Conservation (phyloP, 1,140 invertebrate species). For the Drosophila sulfurigaster region DNA sequence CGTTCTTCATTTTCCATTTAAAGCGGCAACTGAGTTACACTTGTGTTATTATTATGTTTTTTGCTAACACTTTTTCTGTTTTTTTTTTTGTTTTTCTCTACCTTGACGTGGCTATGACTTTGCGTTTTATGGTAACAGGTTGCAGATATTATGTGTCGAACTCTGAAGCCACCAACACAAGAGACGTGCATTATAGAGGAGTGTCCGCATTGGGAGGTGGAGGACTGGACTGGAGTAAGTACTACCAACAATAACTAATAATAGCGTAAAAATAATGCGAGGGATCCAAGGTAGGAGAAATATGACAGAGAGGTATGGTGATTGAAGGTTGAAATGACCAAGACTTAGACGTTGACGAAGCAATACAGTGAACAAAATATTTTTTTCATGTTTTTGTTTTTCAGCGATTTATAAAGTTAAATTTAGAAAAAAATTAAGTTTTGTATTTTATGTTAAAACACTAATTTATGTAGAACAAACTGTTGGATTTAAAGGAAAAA, state of each 20-base stretch:
- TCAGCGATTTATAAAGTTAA: too few relatives aligned
- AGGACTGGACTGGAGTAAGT: constrained; percentile 94
- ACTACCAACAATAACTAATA: constrained; percentile 53
- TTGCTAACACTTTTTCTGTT: constrained; percentile 28
- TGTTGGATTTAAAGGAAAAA: too few relatives aligned
- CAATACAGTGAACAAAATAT: too few relatives aligned
- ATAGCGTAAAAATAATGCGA: constrained; percentile 19
- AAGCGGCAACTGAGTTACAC: constrained; percentile 35
- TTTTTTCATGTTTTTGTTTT: too few relatives aligned
- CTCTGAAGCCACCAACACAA: constrained; percentile 90
- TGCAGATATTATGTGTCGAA: constrained; percentile 90
- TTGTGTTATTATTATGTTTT: constrained; percentile 72
- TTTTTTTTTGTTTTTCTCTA: not conserved
- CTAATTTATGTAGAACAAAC: too few relatives aligned
- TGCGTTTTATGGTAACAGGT: constrained; percentile 85
- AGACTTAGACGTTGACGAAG: too few relatives aligned
- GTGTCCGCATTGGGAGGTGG: constrained; percentile 93
- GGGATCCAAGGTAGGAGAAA: too few relatives aligned
- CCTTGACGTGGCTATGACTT: not conserved
- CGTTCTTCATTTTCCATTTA: constrained; percentile 64
- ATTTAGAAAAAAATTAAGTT: too few relatives aligned
- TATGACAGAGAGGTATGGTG: not conserved
- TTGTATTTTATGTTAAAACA: too few relatives aligned
- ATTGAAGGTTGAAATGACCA: not conserved
- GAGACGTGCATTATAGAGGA: constrained; percentile 93